Evolutionary conservation across 2,888 invertebrate genomes (phyloP).

Genomic region (Amblyjoppa proteus): DNA sequence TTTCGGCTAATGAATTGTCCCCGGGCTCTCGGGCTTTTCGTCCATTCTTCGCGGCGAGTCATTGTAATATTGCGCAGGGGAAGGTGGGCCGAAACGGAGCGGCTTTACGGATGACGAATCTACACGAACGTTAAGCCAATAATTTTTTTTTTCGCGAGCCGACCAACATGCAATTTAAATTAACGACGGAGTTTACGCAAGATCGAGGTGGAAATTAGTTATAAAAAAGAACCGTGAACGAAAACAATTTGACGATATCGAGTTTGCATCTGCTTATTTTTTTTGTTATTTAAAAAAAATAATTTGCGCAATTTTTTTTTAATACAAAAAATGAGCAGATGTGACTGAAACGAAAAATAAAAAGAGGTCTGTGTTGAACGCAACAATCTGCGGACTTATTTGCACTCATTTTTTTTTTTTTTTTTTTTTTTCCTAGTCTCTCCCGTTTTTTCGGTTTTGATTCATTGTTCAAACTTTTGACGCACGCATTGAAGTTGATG

Average conservation of each 20-base stretch:
- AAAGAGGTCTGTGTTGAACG: not conserved
- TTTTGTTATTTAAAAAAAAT: not conserved
- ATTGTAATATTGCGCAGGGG: conserved; percentile 16
- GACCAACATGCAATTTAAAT: not conserved
- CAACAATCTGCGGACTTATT: not conserved
- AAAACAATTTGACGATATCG: not conserved
- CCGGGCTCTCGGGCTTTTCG: conserved; percentile 1
- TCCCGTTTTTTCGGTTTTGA: not conserved
- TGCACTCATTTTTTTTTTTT: no score
- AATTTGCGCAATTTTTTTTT: no score
- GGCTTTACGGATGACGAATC: not conserved
- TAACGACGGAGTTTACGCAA: not conserved
- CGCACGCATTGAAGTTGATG: not conserved
- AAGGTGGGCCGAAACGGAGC: conserved; percentile 2
- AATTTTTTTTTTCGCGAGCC: not conserved
- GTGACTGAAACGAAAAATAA: not conserved
- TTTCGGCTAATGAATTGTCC: conserved; percentile 63
- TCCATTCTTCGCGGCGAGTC: conserved; percentile 9
- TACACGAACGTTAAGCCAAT: not conserved
- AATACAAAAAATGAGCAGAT: not conserved
- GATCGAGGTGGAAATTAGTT: not conserved
- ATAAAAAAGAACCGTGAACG: not conserved
- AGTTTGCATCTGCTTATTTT: not conserved
- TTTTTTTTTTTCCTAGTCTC: not conserved
- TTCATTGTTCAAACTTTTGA: not conserved